Conservation (phyloP, 2,113 vertebrate genomes). For the Xiphophorus couchianus region DNA sequence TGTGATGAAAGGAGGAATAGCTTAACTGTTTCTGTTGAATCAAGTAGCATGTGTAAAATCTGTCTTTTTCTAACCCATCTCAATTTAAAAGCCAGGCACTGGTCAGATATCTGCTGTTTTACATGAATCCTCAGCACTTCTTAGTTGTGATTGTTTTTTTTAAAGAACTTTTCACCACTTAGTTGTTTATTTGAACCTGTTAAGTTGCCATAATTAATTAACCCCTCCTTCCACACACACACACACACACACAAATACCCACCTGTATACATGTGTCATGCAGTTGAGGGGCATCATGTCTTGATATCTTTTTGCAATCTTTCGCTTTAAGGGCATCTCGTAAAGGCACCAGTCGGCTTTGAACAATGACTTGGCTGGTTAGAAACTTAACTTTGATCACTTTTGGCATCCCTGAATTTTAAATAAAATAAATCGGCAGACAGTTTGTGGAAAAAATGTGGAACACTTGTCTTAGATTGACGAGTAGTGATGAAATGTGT, state of each 20-base stretch:
- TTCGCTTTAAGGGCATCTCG: neutral
- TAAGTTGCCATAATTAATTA: no score
- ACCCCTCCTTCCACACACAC: no score
- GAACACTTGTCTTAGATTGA: neutral
- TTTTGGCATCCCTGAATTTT: neutral
- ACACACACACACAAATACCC: neutral
- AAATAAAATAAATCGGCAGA: no score
- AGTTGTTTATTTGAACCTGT: neutral
- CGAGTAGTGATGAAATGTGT: neutral
- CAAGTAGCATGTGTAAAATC: slow-evolving; percentile 10
- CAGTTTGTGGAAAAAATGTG: no score
- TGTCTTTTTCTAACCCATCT: no score
- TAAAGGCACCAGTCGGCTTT: neutral
- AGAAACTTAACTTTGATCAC: neutral
- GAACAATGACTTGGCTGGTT: neutral
- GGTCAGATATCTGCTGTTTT: no score
- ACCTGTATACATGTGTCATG: neutral
- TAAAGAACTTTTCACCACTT: slow-evolving; percentile 3
- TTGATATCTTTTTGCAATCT: neutral
- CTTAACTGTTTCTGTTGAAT: neutral
- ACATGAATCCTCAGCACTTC: no score
- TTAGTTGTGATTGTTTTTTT: no score
- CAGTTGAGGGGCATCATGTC: neutral
- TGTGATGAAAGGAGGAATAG: slow-evolving; percentile 5
- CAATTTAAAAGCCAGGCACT: no score